Base-by-base conservation (phyloP, 1,140 invertebrate genomes). In the Adelges cooleyi region DNA sequence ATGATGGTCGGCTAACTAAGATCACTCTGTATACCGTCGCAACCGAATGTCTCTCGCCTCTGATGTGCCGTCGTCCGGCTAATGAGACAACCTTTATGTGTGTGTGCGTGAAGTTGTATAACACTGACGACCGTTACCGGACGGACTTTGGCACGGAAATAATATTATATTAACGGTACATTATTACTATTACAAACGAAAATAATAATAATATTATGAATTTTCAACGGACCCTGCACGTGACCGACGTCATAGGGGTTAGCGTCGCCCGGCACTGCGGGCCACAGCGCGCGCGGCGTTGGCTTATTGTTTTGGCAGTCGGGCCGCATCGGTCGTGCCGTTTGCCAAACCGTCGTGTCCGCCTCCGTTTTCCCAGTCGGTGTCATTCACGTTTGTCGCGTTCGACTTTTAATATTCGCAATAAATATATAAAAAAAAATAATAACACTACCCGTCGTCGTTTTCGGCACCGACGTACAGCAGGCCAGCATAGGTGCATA, bases 301-400 rank as follows among this genome's bases (percentile, higher is more conserved):
- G 11, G 29, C 29, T 33, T 6, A 23, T 46, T 62, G 29, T 62
- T 62, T 48, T 62, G 56, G 56, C 56, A 62, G 56, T 62, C 38
- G n/a, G 56, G 56, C 56, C 56, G 56, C 20, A 22, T 46, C 25
- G 40, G 56, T 62, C 56, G 40, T 33, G 10, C 42, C 42, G 56
- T 62, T 62, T 62, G 56, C 56, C 56, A 62, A 62, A 46, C 56
- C 17, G 36, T 29, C 38, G 53, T n/a, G 33, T 33, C 15, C 9
- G 36, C 36, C 9, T 13, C 17, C 20, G 53, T 44, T 44, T 8
- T 5, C n/a, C 5, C 13, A 20, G 52, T 15, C 53, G 13, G 40
- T 48, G 40, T 62, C 42, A 62, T 48, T 62, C 56, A 33, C 56
- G 56, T 29, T 59, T 40, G 42, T 59, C 17, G 5, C 54, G 54